Evolutionary conservation across 2,888 invertebrate genomes (phyloP).

Genomic region (Epinotia bilunana): DNA sequence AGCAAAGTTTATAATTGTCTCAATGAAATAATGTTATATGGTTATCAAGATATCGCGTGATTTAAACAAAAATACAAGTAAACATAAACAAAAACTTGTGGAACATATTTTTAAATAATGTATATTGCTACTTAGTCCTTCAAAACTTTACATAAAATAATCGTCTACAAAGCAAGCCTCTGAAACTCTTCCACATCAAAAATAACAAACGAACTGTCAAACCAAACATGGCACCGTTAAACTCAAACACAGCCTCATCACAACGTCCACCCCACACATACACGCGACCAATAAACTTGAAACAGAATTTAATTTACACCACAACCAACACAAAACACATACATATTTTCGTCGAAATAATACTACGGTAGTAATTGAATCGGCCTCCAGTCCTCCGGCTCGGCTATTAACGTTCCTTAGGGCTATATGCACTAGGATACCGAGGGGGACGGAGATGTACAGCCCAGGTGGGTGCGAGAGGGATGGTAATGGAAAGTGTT

Average conservation of each 20-base stretch:
- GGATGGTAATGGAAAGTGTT: slow-evolving; percentile 76
- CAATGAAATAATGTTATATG: too few relatives aligned
- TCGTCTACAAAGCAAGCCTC: not conserved
- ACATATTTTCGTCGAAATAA: slow-evolving; percentile 83
- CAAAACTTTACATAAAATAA: not conserved
- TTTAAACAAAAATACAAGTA: too few relatives aligned
- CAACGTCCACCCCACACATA: slow-evolving; percentile 11
- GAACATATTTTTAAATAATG: too few relatives aligned
- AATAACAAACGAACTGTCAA: slow-evolving; percentile 21
- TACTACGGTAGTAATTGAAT: slow-evolving; percentile 84
- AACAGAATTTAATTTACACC: slow-evolving; percentile 82
- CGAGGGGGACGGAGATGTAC: slow-evolving; percentile 59
- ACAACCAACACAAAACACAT: slow-evolving; percentile 78
- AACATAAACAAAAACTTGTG: too few relatives aligned
- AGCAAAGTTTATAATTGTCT: too few relatives aligned
- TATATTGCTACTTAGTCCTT: too few relatives aligned
- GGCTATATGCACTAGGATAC: slow-evolving; percentile 79
- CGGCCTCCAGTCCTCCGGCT: slow-evolving; percentile 81
- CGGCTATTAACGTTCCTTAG: slow-evolving; percentile 82
- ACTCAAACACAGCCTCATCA: slow-evolving; percentile 3
- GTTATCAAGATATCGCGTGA: too few relatives aligned
- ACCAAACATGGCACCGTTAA: slow-evolving; percentile 14
- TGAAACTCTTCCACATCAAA: not conserved
- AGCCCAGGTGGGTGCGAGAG: slow-evolving; percentile 49
- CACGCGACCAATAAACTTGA: slow-evolving; percentile 77